These are phyloP conservation scores for Brachyalestes nurse DNA, from an alignment of 2,797 vertebrate genomes.

Conservation along the genomic window DNA sequence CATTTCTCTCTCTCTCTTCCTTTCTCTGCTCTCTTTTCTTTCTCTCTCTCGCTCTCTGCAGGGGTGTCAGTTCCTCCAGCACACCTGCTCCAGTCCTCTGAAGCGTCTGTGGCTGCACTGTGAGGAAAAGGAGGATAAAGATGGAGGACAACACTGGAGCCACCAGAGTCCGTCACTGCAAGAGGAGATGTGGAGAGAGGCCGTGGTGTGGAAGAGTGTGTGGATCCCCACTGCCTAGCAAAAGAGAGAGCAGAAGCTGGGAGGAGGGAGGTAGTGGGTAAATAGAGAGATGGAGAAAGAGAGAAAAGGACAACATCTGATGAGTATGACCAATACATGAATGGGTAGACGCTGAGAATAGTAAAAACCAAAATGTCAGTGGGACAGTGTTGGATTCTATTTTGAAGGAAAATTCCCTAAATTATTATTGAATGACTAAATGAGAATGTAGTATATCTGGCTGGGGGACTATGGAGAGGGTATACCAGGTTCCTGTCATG, in stretches of 20 bases:
- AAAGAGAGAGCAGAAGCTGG: neutral
- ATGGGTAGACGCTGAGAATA: neutral
- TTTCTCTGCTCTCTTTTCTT: neutral
- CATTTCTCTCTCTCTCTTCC: neutral
- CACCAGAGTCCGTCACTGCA: slow-evolving; percentile 59
- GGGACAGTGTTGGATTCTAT: neutral
- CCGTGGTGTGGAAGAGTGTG: slow-evolving; percentile 81
- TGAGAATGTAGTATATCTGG: neutral
- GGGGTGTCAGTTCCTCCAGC: slow-evolving; percentile 81
- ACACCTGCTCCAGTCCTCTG: slow-evolving; percentile 73
- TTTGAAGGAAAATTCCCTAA: neutral
- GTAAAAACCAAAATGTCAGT: neutral
- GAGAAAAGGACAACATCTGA: neutral
- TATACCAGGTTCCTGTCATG: neutral
- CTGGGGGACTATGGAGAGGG: neutral
- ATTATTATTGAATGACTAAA: neutral
- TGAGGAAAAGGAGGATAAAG: slow-evolving; percentile 48
- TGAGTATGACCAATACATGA: neutral
- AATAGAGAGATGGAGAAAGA: neutral
- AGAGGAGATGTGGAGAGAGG: slow-evolving; percentile 77
- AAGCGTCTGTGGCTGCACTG: slow-evolving; percentile 73
- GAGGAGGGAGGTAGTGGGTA: neutral
- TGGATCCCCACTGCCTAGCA: slow-evolving; percentile 79
- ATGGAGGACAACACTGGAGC: slow-evolving; percentile 62
- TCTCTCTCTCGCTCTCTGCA: slow-evolving; percentile 41